phyloP scores from a whole-genome alignment of 2,113 vertebrate species.

The Gadus macrocephalus region DNA sequence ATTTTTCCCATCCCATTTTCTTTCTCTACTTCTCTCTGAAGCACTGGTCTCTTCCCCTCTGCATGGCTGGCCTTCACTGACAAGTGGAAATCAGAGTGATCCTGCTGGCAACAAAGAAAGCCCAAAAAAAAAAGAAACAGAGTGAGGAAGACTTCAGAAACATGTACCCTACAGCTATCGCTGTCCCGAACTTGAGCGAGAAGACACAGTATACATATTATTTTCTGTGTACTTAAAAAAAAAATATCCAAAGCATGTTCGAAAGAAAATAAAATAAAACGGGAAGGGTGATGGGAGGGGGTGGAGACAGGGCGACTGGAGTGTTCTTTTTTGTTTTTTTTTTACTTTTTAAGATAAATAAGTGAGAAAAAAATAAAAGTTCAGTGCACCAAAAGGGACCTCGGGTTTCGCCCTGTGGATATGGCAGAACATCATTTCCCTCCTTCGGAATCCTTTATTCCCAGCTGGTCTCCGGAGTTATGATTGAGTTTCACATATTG shows the following conservation, averaged over 20 bases:
- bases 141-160: conserved; percentile 63
- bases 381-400: conserved; percentile 64
- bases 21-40: conserved; percentile 54
- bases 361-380: conserved; percentile 58
- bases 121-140: conserved; percentile 10
- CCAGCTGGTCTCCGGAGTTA: conserved; percentile 59
- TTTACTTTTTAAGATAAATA: conserved; percentile 61
- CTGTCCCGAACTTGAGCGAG: conserved; percentile 58
- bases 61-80: conserved; percentile 65
- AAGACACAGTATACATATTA: conserved; percentile 50
- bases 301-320: conserved; percentile 14
- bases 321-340: conserved; percentile 27
- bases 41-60: conserved; percentile 60
- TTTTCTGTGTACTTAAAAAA: conserved; percentile 34
- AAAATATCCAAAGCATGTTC: conserved; percentile 38
- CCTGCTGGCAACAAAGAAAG: conserved; percentile 51
- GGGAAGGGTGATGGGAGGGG: conserved; percentile 17
- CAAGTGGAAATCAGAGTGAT: conserved; percentile 68
- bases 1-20: conserved; percentile 39
- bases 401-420: conserved; percentile 66
- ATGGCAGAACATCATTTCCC: conserved; percentile 69
- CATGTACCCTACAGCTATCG: conserved; percentile 65
- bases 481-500: conserved; percentile 74
- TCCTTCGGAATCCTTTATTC: conserved; percentile 57
- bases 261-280: conserved; percentile 33